phyloP scores from a whole-genome alignment of 2,888 invertebrate genomes.

The Hyalella azteca region DNA sequence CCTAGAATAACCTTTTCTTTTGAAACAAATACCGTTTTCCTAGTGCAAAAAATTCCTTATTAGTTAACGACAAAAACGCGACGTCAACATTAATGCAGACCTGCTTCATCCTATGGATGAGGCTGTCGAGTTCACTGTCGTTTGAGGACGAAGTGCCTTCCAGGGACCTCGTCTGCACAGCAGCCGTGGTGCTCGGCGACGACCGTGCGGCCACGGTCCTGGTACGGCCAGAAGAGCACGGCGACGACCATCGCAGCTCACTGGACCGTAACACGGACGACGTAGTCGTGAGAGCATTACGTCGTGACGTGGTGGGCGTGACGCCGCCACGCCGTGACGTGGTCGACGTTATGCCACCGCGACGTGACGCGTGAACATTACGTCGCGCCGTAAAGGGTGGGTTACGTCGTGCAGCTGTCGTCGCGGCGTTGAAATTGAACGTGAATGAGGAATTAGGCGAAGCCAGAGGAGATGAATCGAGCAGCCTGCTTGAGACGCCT shows the following conservation, averaged over 20 bases:
- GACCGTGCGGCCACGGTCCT: slow-evolving; percentile 11
- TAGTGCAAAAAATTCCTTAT: neutral
- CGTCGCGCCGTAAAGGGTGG: neutral
- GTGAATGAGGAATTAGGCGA: neutral
- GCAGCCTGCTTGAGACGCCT: neutral
- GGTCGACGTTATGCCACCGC: neutral
- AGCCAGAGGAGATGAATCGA: neutral
- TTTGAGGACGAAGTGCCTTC: neutral
- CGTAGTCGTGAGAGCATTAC: neutral
- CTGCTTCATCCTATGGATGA: slow-evolving; percentile 27
- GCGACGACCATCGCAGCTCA: neutral
- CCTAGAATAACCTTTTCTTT: no score
- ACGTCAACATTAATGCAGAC: neutral
- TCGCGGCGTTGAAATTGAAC: no score
- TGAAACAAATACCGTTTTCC: no score
- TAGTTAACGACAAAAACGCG: neutral
- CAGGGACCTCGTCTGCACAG: neutral
- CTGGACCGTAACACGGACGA: neutral
- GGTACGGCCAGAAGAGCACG: neutral
- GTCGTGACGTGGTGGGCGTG: no score
- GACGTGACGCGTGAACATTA: neutral
- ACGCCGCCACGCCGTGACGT: neutral
- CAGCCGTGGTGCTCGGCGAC: slow-evolving; percentile 7
- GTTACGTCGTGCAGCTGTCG: no score
- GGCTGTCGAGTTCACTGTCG: slow-evolving; percentile 14